Evolutionary conservation across 1,140 invertebrate genomes (phyloP), one percentile per base, ranked within the genome.

Genomic region (Drosophila seguyi): DNA sequence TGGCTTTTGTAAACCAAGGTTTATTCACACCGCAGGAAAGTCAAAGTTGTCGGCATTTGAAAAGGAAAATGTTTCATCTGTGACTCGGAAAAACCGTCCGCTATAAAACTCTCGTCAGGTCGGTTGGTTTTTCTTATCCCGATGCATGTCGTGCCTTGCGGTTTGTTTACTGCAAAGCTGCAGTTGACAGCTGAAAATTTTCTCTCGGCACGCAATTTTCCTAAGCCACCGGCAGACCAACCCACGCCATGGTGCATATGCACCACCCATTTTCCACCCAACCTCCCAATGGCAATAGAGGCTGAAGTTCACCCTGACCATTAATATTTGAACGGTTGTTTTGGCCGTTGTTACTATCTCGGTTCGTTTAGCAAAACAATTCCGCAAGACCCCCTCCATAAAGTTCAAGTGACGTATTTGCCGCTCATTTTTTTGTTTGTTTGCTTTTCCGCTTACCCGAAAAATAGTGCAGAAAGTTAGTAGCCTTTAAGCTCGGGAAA

Each of bases 11-110:
- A 38, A 61, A 59, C 45, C 77, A 87, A 83, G 86, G 83, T 87
- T 88, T 88, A 83, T 87, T 88, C 83, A 87, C 83, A 83, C 86
- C 79, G 65, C 80, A 66, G 71, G 72, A 74, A 80, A 87, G 81
- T 69, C 80, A 78, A 77, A 78, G 75, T 78, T 48, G 74, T 48
- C 44, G 50, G 80, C 67, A 72, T 73, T 62, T 65, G 48, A 73
- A 77, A 71, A 75, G 52, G 48, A 81, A 81, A 62, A 61, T 41
- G 42, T 62, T 81, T 71, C 65, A 48, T 81, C 59, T 62, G 53
- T 66, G 58, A 63, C 41, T 69, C 6, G 29, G 61, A 67, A 69
- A 69, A 66, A 52, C 61, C 45, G 10, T 8, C 36, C 34, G 42
- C 55, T 57, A 59, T 55, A 71, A 39, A 48, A 22, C 22, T 58